Evolutionary conservation across 2,797 vertebrate species (phyloP).

Genomic region (Gorsachius magnificus): DNA sequence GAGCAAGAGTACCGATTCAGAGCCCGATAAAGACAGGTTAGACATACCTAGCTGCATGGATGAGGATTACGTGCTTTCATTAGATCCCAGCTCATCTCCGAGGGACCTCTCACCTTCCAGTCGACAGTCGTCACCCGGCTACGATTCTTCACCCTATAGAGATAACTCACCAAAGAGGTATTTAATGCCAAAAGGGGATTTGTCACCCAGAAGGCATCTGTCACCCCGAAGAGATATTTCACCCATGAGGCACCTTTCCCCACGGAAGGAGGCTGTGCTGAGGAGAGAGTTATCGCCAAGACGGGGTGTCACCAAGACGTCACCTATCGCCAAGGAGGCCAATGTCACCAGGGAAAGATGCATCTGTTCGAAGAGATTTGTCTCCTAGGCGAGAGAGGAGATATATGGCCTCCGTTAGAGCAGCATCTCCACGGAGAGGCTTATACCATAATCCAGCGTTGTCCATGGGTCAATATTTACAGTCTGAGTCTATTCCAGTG

Average conservation of each 20-base stretch:
- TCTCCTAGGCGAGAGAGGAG: slow-evolving; percentile 87
- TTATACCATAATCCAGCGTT: slow-evolving; percentile 84
- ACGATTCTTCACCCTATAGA: slow-evolving; percentile 87
- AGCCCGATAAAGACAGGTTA: slow-evolving; percentile 82
- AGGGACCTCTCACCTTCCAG: slow-evolving; percentile 90
- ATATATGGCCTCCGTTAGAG: slow-evolving; percentile 88
- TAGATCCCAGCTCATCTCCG: slow-evolving; percentile 83
- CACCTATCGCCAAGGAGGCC: slow-evolving; percentile 91
- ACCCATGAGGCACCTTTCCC: slow-evolving; percentile 89
- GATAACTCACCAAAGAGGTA: slow-evolving; percentile 92
- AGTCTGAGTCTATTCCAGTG: slow-evolving; percentile 83
- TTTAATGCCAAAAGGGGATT: slow-evolving; percentile 82
- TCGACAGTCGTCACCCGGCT: slow-evolving; percentile 86
- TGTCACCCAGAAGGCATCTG: slow-evolving; percentile 82
- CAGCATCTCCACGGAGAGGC: slow-evolving; percentile 90
- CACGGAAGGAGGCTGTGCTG: slow-evolving; percentile 86
- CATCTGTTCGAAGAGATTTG: slow-evolving; percentile 83
- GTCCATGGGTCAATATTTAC: slow-evolving; percentile 83
- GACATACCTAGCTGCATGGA: slow-evolving; percentile 90
- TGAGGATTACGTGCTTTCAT: slow-evolving; percentile 83
- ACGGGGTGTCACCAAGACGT: slow-evolving; percentile 84
- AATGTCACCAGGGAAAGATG: slow-evolving; percentile 87
- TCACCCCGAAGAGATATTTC: slow-evolving; percentile 91
- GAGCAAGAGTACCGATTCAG: slow-evolving; percentile 79
- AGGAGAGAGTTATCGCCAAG: slow-evolving; percentile 91